phyloP scores from a whole-genome alignment of 1,140 invertebrate genomes.

The Drosophila ercepeae region DNA sequence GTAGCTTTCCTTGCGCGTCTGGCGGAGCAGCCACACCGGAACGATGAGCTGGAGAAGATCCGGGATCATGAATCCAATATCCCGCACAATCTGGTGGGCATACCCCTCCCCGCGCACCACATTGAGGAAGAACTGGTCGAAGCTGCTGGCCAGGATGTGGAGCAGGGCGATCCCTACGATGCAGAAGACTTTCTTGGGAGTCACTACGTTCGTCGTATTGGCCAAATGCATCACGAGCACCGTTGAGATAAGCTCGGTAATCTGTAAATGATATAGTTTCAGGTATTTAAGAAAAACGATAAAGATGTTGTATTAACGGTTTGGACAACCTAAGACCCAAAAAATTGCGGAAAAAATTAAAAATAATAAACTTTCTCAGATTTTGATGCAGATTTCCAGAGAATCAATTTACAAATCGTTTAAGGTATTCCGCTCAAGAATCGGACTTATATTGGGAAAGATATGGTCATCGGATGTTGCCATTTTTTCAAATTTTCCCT shows the following conservation, averaged over 20 bases:
- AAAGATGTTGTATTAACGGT: too few relatives aligned
- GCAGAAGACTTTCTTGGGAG: constrained; percentile 87
- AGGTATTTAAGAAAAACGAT: not conserved
- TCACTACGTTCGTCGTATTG: constrained; percentile 86
- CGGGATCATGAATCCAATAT: constrained; percentile 90
- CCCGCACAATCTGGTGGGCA: constrained; percentile 88
- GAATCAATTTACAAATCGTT: too few relatives aligned
- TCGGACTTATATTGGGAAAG: too few relatives aligned
- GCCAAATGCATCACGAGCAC: constrained; percentile 86
- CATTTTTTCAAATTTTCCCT: too few relatives aligned
- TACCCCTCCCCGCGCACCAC: constrained; percentile 89
- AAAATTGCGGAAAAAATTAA: too few relatives aligned
- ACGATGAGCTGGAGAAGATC: constrained; percentile 89
- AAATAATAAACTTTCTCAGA: too few relatives aligned
- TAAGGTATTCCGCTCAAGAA: too few relatives aligned
- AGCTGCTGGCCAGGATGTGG: constrained; percentile 89
- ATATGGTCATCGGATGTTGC: too few relatives aligned
- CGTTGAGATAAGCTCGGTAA: constrained; percentile 90
- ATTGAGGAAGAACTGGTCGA: constrained; percentile 91
- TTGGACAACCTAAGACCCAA: too few relatives aligned
- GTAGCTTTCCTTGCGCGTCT: constrained; percentile 68
- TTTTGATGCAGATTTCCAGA: too few relatives aligned
- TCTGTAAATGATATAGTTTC: constrained; percentile 50
- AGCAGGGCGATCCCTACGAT: constrained; percentile 88
- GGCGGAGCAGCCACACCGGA: constrained; percentile 84